A percentile compares a stretch with the other conserved stretches of the same genome.
Evolutionary conservation across 30 jellyfish, hydroid and myxozoan species (phyloP).

Genomic region (Mastigias papua): DNA sequence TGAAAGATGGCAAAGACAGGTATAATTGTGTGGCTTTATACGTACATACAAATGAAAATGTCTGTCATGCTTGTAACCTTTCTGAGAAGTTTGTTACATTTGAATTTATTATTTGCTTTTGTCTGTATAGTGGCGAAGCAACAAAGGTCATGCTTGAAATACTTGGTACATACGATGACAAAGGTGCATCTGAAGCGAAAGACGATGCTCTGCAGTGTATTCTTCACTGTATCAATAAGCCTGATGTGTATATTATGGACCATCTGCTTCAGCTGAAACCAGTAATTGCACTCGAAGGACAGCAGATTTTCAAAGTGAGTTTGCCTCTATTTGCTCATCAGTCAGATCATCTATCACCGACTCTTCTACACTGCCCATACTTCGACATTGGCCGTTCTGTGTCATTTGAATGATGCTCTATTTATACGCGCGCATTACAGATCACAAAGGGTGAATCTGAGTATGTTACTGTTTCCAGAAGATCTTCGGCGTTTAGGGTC

Average conservation of each 20-base stretch:
- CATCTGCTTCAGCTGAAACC: conserved; percentile 87
- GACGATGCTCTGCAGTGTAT: conserved; percentile 92
- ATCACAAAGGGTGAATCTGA: too few species aligned
- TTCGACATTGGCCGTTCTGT: too few species aligned
- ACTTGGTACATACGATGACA: conserved; percentile 88
- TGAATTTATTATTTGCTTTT: too few species aligned
- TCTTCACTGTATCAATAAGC: conserved; percentile 79
- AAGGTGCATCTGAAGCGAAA: conserved; percentile 85
- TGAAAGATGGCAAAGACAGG: conserved; percentile 83
- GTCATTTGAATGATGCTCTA: too few species aligned
- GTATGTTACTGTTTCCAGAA: too few species aligned
- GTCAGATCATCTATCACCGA: too few species aligned
- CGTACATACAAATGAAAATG: too few species aligned
- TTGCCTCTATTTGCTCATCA: neutral
- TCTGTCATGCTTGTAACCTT: too few species aligned
- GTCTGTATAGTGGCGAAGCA: conserved; percentile 79
- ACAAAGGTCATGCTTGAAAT: conserved; percentile 92
- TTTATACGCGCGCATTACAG: too few species aligned
- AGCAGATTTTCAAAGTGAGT: conserved; percentile 81
- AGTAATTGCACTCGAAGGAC: conserved; percentile 87
- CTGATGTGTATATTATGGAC: conserved; percentile 90
- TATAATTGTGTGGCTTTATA: conserved; percentile 3
- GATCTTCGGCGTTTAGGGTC: too few species aligned
- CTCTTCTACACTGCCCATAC: too few species aligned
- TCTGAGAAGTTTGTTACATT: too few species aligned